Conservation (phyloP, 2,888 invertebrate species). For the Euclidia mi region DNA sequence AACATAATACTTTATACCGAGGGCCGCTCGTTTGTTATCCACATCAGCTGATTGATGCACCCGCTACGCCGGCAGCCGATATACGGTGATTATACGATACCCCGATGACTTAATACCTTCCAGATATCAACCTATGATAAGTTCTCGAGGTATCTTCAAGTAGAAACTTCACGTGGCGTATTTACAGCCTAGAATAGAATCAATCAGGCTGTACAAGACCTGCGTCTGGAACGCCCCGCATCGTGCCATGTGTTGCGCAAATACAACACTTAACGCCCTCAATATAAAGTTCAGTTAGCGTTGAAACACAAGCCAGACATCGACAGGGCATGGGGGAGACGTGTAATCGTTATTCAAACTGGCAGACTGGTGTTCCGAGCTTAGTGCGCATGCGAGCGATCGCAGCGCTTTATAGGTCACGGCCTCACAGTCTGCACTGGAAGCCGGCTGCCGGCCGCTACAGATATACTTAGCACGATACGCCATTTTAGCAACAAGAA, state of each 20-base stretch:
- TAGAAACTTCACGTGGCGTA: constrained; percentile 42
- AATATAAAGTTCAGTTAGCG: constrained; percentile 66
- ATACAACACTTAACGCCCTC: constrained; percentile 45
- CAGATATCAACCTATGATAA: background rate
- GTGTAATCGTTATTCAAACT: constrained; percentile 86
- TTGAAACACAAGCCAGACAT: constrained; percentile 74
- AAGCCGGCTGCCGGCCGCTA: constrained; percentile 76
- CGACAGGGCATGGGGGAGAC: constrained; percentile 73
- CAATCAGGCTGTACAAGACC: constrained; percentile 59
- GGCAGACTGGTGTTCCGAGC: constrained; percentile 77
- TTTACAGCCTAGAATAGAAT: constrained; percentile 65
- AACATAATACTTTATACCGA: too few relatives aligned
- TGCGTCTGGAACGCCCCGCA: constrained; percentile 52
- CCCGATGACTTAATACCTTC: background rate
- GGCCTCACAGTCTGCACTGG: constrained; percentile 84
- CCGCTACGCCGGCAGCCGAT: background rate
- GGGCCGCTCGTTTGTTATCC: background rate
- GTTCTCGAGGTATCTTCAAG: constrained; percentile 19
- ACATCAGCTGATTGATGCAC: constrained; percentile 5
- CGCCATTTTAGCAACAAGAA: constrained; percentile 65
- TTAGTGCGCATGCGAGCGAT: constrained; percentile 81
- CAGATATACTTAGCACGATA: constrained; percentile 76
- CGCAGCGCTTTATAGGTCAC: constrained; percentile 82
- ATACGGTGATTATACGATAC: background rate
- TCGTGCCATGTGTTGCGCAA: constrained; percentile 25